phyloP scores from a whole-genome alignment of 2,888 invertebrate species.

The Ganaspis brasiliensis region DNA sequence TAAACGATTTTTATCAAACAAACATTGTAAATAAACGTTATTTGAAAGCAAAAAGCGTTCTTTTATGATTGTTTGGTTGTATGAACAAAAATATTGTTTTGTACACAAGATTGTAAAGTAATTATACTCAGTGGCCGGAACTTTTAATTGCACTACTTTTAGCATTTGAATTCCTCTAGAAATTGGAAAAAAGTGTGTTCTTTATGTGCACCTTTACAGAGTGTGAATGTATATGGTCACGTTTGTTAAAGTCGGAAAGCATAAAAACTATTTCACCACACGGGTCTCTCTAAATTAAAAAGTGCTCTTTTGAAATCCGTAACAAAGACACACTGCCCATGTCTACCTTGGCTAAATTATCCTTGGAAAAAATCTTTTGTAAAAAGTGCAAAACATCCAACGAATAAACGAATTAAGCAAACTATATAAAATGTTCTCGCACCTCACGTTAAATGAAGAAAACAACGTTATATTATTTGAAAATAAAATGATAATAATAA shows the following conservation, averaged over 20 bases:
- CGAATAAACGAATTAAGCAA: not conserved
- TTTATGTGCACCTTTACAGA: conserved; percentile 13
- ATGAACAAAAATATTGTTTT: not conserved
- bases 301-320: conserved; percentile 29
- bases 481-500: too few relatives aligned
- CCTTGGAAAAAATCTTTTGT: conserved; percentile 15
- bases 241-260: conserved; percentile 22
- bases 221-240: conserved; percentile 25
- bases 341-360: conserved; percentile 26
- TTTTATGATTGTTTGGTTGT: not conserved
- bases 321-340: not conserved
- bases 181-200: conserved; percentile 18
- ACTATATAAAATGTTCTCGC: not conserved
- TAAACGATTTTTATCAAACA: too few relatives aligned
- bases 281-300: conserved; percentile 33
- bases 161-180: conserved; percentile 9
- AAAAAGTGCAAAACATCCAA: not conserved
- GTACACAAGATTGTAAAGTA: conserved; percentile 4
- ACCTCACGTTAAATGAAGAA: not conserved
- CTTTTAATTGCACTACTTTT: conserved; percentile 18
- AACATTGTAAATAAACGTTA: too few relatives aligned
- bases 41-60: not conserved
- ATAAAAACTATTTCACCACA: conserved; percentile 39
- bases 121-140: not conserved
- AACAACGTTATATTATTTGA: not conserved